These are phyloP conservation scores for Diarsia brunnea DNA, from an alignment of 2,888 invertebrate species.

Conservation along the genomic window DNA sequence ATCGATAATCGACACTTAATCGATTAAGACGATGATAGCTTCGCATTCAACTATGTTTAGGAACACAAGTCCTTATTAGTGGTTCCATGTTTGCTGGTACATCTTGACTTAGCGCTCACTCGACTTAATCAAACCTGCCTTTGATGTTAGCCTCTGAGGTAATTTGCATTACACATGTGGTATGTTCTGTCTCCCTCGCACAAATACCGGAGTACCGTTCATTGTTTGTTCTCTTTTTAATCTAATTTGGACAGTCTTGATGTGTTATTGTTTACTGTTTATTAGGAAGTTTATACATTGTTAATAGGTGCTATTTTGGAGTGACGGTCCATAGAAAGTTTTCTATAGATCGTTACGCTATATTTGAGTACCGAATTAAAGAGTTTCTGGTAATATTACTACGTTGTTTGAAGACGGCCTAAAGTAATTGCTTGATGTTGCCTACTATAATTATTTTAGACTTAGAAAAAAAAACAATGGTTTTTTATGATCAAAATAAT, in stretches of 20 bases:
- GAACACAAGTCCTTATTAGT: constrained; percentile 60
- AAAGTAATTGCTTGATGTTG: not conserved
- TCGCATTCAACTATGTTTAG: constrained; percentile 46
- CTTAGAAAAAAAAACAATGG: not conserved
- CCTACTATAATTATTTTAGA: not conserved
- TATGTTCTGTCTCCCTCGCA: constrained; percentile 36
- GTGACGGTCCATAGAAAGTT: not conserved
- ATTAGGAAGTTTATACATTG: constrained; percentile 27
- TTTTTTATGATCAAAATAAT: not conserved
- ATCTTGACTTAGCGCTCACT: constrained; percentile 56
- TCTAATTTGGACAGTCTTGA: constrained; percentile 37
- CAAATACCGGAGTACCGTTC: constrained; percentile 22
- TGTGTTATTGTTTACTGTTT: constrained; percentile 34
- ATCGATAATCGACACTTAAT: constrained; percentile 38
- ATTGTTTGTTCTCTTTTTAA: constrained; percentile 26
- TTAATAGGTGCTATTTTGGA: constrained; percentile 29
- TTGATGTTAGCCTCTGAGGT: constrained; percentile 62
- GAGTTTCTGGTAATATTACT: constrained; percentile 11
- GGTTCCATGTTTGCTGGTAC: constrained; percentile 64
- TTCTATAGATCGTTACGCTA: constrained; percentile 28
- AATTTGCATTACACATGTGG: constrained; percentile 53
- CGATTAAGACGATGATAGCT: constrained; percentile 48
- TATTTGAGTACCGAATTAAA: not conserved
- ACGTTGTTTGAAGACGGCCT: not conserved
- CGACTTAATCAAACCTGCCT: constrained; percentile 66